Base-by-base conservation (phyloP, 1,140 invertebrate species). In the Zaprionus lachaisei region DNA sequence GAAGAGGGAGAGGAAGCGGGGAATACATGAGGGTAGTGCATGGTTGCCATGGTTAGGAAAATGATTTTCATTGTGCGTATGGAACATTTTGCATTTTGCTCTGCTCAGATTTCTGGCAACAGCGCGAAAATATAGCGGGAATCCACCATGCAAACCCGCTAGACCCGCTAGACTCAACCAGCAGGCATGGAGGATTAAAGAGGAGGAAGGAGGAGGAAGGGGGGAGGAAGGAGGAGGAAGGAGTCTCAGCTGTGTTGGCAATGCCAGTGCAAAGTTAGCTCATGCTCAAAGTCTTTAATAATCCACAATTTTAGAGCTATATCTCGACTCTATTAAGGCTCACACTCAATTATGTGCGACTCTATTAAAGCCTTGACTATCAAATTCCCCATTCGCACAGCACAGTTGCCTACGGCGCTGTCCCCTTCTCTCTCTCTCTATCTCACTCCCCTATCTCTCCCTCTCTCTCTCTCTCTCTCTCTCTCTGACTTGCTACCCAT, bases 11-110 rank as follows among this genome's bases (percentile, higher is more conserved):
- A 7, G 41, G n/a, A 7, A n/a, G 15, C 2, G 41, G 55, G 31
- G 3, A 9, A 3, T 31, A 9, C 28, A 31, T 31, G 9, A 7
- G 28, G 54, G 34, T 69, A 49, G 55, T 72, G 20, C 71, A 51
- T 65, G 78, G 81, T 77, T 77, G 72, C 68, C 77, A 79, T 77
- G 80, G 80, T 22, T 62, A 55, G 22, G 7, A 24, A 67, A 62
- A 49, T 58, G n/a, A 55, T 26, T 62, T 62, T 74, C 60, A 74
- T 63, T 69, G 58, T 37, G 17, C 65, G 58, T 54, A 69, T 58
- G 26, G 12, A 7, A 7, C 22, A 24, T 51, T 51, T 44, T 12
- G 47, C 55, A 22, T 22, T 49, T 22, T 26, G 24, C 41, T 14
- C 41, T 22, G 20, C 4, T 24, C 47, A 24, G 12, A 51, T 51